Evolutionary conservation across 2,113 vertebrate genomes (phyloP).

Genomic region (Jacana jacana): DNA sequence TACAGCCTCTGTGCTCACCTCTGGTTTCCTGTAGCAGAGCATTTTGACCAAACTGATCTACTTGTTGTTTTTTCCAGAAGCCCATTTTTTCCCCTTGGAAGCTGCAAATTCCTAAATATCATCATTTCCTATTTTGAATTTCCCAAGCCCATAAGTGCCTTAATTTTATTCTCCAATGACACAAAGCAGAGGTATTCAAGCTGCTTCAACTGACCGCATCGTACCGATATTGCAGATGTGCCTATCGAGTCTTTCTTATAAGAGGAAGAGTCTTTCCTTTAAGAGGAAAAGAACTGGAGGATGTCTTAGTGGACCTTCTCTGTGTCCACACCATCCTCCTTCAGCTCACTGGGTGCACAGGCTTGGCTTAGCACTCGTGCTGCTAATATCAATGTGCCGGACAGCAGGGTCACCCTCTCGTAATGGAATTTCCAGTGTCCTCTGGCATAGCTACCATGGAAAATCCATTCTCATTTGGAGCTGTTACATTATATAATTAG

Average conservation of each 20-base stretch:
- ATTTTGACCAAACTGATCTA: background rate
- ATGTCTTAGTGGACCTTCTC: background rate
- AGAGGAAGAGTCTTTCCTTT: background rate
- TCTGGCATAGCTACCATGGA: background rate
- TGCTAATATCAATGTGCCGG: background rate
- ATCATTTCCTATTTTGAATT: background rate
- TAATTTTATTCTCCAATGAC: background rate
- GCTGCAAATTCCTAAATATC: background rate
- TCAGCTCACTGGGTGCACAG: background rate
- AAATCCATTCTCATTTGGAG: background rate
- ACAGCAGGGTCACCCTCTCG: background rate
- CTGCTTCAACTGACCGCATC: background rate
- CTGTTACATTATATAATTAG: background rate
- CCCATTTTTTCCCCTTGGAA: background rate
- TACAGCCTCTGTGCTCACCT: background rate
- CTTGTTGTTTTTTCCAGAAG: background rate
- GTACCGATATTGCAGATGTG: background rate
- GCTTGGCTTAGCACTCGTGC: background rate
- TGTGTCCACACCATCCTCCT: background rate
- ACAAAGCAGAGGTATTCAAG: background rate
- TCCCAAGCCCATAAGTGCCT: background rate
- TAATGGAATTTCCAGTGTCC: constrained; percentile 7
- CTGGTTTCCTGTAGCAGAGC: background rate
- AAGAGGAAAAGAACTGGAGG: background rate
- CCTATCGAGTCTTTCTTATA: background rate